Percentiles rank a stretch among this genome's conserved stretches.
These are phyloP conservation scores for Lerista edwardsae DNA, from an alignment of 2,797 vertebrate species.

Conservation along the genomic window DNA sequence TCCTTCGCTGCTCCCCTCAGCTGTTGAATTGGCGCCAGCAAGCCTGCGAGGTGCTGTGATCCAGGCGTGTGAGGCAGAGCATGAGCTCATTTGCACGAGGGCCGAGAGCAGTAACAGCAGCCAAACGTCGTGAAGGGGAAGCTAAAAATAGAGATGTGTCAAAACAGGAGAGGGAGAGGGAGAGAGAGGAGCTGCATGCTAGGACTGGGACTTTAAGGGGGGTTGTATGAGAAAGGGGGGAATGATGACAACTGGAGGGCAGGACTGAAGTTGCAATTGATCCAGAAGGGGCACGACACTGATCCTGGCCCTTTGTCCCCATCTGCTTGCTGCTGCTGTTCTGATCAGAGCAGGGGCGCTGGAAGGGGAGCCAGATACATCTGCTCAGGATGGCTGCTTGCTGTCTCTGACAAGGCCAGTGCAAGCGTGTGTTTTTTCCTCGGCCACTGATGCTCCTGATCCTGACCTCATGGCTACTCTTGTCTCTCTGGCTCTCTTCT, in stretches of 20 bases:
- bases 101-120: slow-evolving; percentile 17
- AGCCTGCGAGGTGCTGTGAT: slow-evolving; percentile 2
- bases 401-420: neutral
- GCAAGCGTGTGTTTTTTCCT: neutral
- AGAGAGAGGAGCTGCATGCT: neutral
- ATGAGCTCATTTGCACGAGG: slow-evolving; percentile 33
- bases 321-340: neutral
- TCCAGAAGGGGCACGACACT: neutral
- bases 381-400: neutral
- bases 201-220: neutral
- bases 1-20: neutral
- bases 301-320: neutral
- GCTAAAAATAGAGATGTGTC: slow-evolving; percentile 38
- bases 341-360: neutral
- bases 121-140: slow-evolving; percentile 29
- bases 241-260: neutral
- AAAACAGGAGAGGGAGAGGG: neutral
- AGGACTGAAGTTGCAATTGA: neutral
- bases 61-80: slow-evolving; percentile 22
- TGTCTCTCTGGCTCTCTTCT: neutral
- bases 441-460: neutral
- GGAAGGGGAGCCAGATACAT: neutral
- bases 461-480: neutral
- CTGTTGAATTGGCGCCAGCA: neutral
- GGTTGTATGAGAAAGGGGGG: neutral